Percentiles rank a stretch among this genome's conserved stretches.
Conservation (phyloP, 2,797 vertebrate genomes). For the Cuculus canorus region DNA sequence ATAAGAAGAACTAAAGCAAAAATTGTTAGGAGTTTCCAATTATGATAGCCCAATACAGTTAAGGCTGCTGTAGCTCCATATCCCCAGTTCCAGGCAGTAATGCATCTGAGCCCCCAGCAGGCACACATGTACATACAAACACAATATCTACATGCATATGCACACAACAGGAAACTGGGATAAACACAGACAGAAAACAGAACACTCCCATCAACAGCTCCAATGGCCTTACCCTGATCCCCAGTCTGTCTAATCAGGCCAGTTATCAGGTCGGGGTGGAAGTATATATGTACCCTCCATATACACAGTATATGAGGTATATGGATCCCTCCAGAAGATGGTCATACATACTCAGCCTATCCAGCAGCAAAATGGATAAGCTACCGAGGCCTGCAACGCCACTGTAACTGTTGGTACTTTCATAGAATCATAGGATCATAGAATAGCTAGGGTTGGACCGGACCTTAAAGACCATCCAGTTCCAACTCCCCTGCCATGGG, state of each 20-base stretch:
- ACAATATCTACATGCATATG: fast-evolving
- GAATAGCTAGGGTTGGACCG: too few species aligned
- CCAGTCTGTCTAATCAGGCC: background rate
- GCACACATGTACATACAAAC: fast-evolving
- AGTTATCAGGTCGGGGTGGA: fast-evolving
- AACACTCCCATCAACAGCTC: background rate
- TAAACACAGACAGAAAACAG: background rate
- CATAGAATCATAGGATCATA: too few species aligned
- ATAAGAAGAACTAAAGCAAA: background rate
- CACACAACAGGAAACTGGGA: background rate
- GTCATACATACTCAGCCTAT: background rate
- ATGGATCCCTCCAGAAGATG: background rate
- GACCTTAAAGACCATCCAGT: too few species aligned
- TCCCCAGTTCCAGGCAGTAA: background rate
- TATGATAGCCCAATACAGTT: background rate
- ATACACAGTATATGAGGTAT: too few species aligned
- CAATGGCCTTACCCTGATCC: background rate
- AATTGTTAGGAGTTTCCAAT: background rate
- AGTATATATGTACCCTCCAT: too few species aligned
- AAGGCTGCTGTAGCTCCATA: background rate
- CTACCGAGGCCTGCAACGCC: background rate
- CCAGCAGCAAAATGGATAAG: background rate
- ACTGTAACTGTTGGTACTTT: background rate
- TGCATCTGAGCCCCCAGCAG: background rate
- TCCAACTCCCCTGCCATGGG: too few species aligned